Conservation (phyloP, 2,113 vertebrate species). For the Neotoma lepida region DNA sequence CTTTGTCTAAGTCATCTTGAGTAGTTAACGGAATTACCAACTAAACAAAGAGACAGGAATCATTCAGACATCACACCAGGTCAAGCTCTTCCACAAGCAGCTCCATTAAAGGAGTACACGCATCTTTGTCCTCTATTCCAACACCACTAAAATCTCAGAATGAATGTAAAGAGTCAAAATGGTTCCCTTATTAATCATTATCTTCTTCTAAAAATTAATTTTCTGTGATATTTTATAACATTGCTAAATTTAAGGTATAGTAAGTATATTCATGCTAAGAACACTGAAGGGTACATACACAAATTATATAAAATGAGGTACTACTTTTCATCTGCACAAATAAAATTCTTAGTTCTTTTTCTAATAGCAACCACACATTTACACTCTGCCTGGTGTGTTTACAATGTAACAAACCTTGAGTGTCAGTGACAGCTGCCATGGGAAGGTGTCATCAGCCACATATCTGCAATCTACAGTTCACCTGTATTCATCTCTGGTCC, state of each 20-base stretch:
- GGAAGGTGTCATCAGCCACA: background rate
- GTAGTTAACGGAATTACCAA: constrained; percentile 97
- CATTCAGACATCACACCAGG: background rate
- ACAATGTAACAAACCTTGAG: background rate
- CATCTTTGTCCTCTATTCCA: background rate
- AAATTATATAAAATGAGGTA: constrained; percentile 29
- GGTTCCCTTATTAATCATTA: constrained; percentile 43
- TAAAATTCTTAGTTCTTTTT: constrained; percentile 6
- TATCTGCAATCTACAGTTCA: background rate
- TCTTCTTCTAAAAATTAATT: constrained; percentile 37
- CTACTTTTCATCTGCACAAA: constrained; percentile 27
- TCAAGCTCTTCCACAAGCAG: background rate
- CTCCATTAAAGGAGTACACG: background rate
- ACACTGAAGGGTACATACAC: constrained; percentile 12
- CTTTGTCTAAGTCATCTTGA: constrained; percentile 98
- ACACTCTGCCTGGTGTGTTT: background rate
- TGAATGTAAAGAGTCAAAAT: background rate
- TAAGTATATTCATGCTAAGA: constrained; percentile 27
- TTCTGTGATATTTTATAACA: constrained; percentile 41
- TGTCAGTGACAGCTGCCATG: background rate
- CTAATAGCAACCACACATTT: background rate
- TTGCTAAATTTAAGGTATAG: constrained; percentile 48
- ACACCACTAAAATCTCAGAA: constrained; percentile 42
- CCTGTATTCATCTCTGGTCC: background rate
- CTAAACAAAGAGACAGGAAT: constrained; percentile 81